Conservation (phyloP, 2,113 vertebrate species). For the Semnornis frantzii region DNA sequence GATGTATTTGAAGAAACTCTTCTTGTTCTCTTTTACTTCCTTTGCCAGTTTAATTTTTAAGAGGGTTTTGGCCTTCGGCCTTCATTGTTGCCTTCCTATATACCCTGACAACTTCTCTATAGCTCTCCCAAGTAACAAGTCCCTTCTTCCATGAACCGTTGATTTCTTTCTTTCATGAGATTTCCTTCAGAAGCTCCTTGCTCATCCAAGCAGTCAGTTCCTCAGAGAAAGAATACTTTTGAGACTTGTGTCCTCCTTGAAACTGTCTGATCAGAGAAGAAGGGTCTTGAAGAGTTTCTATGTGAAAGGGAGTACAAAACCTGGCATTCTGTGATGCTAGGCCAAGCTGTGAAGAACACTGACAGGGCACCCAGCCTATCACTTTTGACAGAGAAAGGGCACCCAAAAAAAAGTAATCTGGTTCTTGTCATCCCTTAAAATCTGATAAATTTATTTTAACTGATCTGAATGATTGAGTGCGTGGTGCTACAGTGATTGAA, state of each 20-base stretch:
- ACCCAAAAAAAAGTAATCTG: neutral
- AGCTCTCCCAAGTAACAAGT: too few species aligned
- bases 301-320: neutral
- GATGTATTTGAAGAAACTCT: too few species aligned
- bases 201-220: neutral
- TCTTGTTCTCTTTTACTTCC: too few species aligned
- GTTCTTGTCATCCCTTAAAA: too few species aligned
- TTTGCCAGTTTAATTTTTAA: too few species aligned
- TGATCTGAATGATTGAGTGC: neutral
- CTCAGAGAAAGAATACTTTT: neutral
- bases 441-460: neutral
- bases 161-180: too few species aligned
- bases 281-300: neutral
- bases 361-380: neutral
- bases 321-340: neutral
- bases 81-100: too few species aligned
- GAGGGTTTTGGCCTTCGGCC: too few species aligned
- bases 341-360: neutral
- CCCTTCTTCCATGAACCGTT: too few species aligned
- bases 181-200: too few species aligned
- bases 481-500: neutral
- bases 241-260: neutral
- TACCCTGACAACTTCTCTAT: too few species aligned
- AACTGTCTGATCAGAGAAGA: neutral
- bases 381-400: neutral